A percentile compares a stretch with the other conserved stretches of the same genome.
Evolutionary conservation across 1,140 invertebrate genomes (phyloP).

Genomic region (Mya arenaria): DNA sequence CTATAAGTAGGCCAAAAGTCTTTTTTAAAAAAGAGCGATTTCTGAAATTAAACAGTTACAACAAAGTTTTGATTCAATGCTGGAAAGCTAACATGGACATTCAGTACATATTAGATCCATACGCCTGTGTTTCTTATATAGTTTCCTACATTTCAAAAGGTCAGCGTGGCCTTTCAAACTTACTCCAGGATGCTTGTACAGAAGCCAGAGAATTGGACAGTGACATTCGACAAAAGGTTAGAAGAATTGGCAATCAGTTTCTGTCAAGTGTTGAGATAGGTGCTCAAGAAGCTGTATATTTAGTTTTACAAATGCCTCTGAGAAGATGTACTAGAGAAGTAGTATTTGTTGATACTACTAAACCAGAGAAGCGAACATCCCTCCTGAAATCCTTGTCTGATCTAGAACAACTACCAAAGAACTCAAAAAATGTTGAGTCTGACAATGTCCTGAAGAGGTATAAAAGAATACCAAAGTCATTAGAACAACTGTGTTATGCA

Average conservation of each 20-base stretch:
- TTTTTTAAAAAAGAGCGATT: conserved; percentile 23
- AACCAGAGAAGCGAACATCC: conserved; percentile 34
- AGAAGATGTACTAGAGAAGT: conserved; percentile 51
- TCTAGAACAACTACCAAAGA: conserved; percentile 20
- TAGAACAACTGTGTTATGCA: conserved; percentile 44
- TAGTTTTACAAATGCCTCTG: conserved; percentile 64
- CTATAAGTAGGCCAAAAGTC: conserved; percentile 25
- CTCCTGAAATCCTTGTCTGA: conserved; percentile 32
- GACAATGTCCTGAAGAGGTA: conserved; percentile 29
- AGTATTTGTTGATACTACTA: conserved; percentile 60
- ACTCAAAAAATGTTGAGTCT: conserved; percentile 11
- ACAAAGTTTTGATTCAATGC: conserved; percentile 25
- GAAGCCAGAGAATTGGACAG: conserved; percentile 47
- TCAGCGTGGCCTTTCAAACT: conserved; percentile 59
- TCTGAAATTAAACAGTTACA: conserved; percentile 54
- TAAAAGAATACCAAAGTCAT: conserved; percentile 18
- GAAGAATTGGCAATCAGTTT: conserved; percentile 33
- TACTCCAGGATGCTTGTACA: conserved; percentile 48
- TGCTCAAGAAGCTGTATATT: conserved; percentile 58
- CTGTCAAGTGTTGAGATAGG: conserved; percentile 38
- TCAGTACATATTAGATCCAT: conserved; percentile 61
- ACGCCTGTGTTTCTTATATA: conserved; percentile 62
- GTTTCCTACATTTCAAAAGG: conserved; percentile 59
- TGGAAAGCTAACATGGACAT: conserved; percentile 58
- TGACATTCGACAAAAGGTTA: conserved; percentile 51